Evolutionary conservation across 2,888 invertebrate genomes (phyloP), one percentile per base, ranked within the genome.

Genomic region (Sinhomidia bicolor): DNA sequence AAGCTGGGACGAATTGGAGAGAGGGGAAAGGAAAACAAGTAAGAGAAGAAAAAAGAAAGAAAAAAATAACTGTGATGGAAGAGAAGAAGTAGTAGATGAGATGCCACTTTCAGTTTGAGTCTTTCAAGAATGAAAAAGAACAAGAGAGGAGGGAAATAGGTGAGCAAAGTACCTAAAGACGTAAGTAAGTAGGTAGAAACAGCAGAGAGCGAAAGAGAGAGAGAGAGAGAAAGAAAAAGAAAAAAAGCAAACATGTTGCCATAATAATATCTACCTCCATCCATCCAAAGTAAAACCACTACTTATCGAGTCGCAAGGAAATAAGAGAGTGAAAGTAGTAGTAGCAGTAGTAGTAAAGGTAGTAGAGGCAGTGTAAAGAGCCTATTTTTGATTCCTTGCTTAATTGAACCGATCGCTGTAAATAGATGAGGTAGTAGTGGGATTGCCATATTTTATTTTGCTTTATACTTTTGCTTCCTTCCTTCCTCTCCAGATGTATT

Each of bases 371-470:
- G 36, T 57, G 57, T 17, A 57, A 57, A 54, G 78, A 78, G 51
- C 32, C 65, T 44, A 44, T 60, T 74, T 83, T 83, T 83, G 83
- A 83, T 57, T 83, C 71, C 9, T 36, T 74, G 54, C 57, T 68
- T 83, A 83, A 83, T 83, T 83, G 74, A 83, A 83, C 65, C 82
- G 23, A 32, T 68, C 12, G 51, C 65, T 32, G 62, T 41, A 78
- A 78, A 57, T 54, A 32, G 32, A 78, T 54, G 57, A 78, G 32
- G 80, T 14, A 80, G 47, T 60, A 17, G 60, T 29, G 29, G 29
- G 29, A 68, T 68, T 17, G 41, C 41, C 12, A 68, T 41, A 68
- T 68, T 41, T 68, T 68, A 68, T 23, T 12, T 36, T 10, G 7
- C 68, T 41, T 7, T 41, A 68, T 17, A 36, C 29, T 76, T 26